Conservation (phyloP, 2,888 invertebrate genomes). For the Orthosia gracilis region DNA sequence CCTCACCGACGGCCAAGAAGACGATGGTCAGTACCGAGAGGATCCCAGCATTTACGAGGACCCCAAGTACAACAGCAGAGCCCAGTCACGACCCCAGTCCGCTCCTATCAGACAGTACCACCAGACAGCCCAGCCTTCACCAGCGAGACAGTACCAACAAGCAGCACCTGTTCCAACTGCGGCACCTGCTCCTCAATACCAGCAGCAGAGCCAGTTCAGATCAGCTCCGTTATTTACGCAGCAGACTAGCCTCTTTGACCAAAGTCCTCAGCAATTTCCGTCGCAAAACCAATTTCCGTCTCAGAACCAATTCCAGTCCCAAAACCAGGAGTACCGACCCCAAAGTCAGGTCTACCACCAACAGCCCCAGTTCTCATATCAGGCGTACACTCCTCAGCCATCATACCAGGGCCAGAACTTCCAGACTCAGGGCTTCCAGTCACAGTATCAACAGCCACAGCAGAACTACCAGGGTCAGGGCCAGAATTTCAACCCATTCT, state of each 20-base stretch:
- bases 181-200: slow-evolving; percentile 68
- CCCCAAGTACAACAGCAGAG: slow-evolving; percentile 91
- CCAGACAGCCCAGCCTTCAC: slow-evolving; percentile 69
- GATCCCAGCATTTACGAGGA: slow-evolving; percentile 95
- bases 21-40: slow-evolving; percentile 96
- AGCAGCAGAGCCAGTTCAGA: slow-evolving; percentile 69
- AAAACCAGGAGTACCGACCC: slow-evolving; percentile 72
- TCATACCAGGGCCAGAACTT: slow-evolving; percentile 49
- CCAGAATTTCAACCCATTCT: slow-evolving; percentile 88
- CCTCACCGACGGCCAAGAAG: slow-evolving; percentile 93
- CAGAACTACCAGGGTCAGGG: slow-evolving; percentile 81
- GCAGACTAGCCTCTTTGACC: slow-evolving; percentile 78
- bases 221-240: slow-evolving; percentile 73
- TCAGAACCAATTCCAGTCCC: slow-evolving; percentile 79
- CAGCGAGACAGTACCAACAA: slow-evolving; percentile 69
- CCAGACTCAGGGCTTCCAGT: slow-evolving; percentile 69
- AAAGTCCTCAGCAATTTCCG: slow-evolving; percentile 81
- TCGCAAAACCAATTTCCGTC: slow-evolving; percentile 80
- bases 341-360: slow-evolving; percentile 87
- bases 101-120: slow-evolving; percentile 79
- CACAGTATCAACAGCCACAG: slow-evolving; percentile 72
- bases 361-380: slow-evolving; percentile 86
- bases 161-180: slow-evolving; percentile 61
- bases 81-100: slow-evolving; percentile 63
- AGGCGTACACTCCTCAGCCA: slow-evolving; percentile 82